These are phyloP conservation scores for Corythornis cristatus DNA, from an alignment of 2,113 vertebrate species.

Conservation along the genomic window DNA sequence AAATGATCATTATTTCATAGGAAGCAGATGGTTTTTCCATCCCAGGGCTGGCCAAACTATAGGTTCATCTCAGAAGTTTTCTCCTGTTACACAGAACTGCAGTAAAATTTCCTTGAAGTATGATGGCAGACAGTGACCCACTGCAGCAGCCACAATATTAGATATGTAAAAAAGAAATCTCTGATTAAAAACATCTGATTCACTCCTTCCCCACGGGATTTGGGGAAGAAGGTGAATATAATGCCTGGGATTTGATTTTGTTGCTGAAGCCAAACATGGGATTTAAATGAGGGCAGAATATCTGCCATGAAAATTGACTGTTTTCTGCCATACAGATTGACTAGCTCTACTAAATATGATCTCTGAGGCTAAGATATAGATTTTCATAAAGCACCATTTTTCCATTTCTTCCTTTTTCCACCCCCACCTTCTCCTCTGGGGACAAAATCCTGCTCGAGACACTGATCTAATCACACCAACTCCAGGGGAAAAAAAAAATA, in stretches of 20 bases:
- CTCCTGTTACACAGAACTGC: not conserved
- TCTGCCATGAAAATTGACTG: not conserved
- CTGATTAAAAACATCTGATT: not conserved
- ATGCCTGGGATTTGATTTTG: not conserved
- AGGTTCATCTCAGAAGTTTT: not conserved
- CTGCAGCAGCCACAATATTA: not conserved
- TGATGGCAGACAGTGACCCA: not conserved
- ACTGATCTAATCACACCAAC: not conserved
- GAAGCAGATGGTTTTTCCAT: not conserved
- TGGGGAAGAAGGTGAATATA: not conserved
- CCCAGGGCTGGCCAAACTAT: not conserved
- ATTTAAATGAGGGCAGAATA: not conserved
- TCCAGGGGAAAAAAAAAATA: not conserved
- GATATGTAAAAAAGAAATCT: not conserved
- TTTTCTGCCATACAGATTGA: not conserved
- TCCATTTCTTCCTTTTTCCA: not conserved
- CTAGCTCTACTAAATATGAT: not conserved
- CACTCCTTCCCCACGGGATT: not conserved
- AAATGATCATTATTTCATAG: not conserved
- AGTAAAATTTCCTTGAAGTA: accelerated
- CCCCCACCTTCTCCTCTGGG: not conserved
- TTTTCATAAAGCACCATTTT: not conserved
- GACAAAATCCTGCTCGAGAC: not conserved
- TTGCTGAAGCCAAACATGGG: not conserved
- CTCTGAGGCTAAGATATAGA: not conserved